A percentile compares a stretch with the other conserved stretches of the same genome.
These are phyloP conservation scores for Apamea epomidion DNA, from an alignment of 2,888 invertebrate species.

Conservation along the genomic window DNA sequence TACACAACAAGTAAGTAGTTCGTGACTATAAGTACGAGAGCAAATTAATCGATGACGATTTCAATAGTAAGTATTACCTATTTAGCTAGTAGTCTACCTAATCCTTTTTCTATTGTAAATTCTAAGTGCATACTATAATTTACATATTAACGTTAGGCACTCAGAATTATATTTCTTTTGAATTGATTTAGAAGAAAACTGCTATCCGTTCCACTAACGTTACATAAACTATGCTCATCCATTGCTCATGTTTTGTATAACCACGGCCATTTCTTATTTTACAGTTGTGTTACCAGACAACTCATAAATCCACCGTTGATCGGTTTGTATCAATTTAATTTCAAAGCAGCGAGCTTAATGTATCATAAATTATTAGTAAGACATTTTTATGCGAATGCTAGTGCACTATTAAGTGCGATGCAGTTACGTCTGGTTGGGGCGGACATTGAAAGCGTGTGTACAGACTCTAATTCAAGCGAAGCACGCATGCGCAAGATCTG, in stretches of 20 bases:
- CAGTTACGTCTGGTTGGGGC: constrained; percentile 65
- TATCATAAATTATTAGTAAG: constrained; percentile 51
- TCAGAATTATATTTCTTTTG: constrained; percentile 7
- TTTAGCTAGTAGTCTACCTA: too few species aligned
- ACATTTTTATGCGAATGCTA: constrained; percentile 65
- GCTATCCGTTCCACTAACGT: constrained; percentile 4
- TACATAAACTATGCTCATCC: constrained; percentile 1
- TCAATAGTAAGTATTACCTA: background rate
- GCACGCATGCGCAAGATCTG: constrained; percentile 67
- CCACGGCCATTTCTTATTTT: constrained; percentile 23
- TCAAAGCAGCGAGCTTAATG: constrained; percentile 38
- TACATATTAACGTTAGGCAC: constrained; percentile 1
- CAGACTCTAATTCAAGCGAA: constrained; percentile 57
- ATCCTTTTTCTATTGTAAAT: background rate
- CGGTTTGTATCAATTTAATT: constrained; percentile 44
- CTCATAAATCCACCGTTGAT: constrained; percentile 56
- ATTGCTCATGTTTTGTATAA: constrained; percentile 22
- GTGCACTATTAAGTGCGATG: constrained; percentile 57
- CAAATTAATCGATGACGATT: background rate
- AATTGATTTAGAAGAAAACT: constrained; percentile 20
- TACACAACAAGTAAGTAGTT: background rate
- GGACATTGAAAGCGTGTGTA: constrained; percentile 69
- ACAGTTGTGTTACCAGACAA: constrained; percentile 37
- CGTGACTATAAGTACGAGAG: too few species aligned
- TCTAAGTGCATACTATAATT: background rate